These are phyloP conservation scores for Augochlorella aurata DNA, from an alignment of 2,888 invertebrate species.

Conservation along the genomic window DNA sequence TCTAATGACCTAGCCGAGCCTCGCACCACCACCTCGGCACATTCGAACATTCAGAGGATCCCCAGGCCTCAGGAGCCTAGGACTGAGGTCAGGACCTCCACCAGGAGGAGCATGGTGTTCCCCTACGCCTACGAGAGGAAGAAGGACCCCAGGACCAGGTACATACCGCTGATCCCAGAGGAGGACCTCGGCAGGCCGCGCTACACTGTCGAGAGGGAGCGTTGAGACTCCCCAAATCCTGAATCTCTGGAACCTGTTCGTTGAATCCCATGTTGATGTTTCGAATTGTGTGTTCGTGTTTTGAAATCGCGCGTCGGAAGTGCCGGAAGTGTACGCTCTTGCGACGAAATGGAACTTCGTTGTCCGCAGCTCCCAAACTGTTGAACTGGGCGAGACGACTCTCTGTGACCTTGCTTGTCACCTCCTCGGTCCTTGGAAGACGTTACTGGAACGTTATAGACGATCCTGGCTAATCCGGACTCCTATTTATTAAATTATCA, in stretches of 20 bases:
- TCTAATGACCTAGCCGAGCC: constrained; percentile 13
- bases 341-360: not conserved
- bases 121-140: constrained; percentile 79
- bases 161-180: constrained; percentile 78
- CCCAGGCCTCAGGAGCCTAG: constrained; percentile 55
- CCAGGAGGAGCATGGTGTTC: constrained; percentile 72
- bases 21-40: constrained; percentile 52
- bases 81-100: constrained; percentile 34
- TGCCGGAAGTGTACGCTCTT: too few species aligned
- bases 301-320: not conserved
- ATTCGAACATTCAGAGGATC: constrained; percentile 76
- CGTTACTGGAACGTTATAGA: too few species aligned
- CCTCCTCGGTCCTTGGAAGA: not conserved
- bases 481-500: not conserved
- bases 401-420: not conserved
- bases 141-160: constrained; percentile 78
- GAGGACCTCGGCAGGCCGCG: constrained; percentile 74
- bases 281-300: too few species aligned
- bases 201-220: constrained; percentile 68
- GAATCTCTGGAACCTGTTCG: not conserved
- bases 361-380: not conserved
- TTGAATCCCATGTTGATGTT: not conserved
- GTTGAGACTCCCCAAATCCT: constrained; percentile 53
- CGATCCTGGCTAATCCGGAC: not conserved
- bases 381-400: not conserved